A percentile compares a stretch with the other conserved stretches of the same genome.
These are phyloP conservation scores for Ovibos moschatus DNA, from an alignment of 2,113 vertebrate genomes.

Conservation along the genomic window DNA sequence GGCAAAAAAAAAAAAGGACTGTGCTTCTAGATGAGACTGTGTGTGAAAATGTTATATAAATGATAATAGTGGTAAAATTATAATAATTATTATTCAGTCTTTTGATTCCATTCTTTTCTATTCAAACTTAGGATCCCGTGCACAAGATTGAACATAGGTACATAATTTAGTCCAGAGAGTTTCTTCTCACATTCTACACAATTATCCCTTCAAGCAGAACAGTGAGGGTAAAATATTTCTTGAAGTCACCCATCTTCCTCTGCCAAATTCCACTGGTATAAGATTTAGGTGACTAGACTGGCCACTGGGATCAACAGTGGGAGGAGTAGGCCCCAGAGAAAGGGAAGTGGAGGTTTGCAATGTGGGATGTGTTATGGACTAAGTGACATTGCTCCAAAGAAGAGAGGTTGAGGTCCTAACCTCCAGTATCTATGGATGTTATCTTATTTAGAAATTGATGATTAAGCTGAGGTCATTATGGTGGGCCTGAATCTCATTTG, in stretches of 20 bases:
- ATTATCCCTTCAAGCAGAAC: constrained; percentile 29
- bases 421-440: background rate
- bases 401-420: background rate
- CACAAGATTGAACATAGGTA: background rate
- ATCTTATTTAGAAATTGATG: background rate
- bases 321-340: background rate
- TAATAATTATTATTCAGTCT: background rate
- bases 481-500: background rate
- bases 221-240: background rate
- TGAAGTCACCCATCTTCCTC: background rate
- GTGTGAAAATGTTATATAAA: background rate
- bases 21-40: background rate
- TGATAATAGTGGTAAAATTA: constrained; percentile 14
- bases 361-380: background rate
- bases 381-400: background rate
- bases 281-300: background rate
- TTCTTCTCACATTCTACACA: constrained; percentile 8
- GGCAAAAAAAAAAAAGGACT: background rate
- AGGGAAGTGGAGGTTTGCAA: background rate
- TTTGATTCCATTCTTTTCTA: constrained; percentile 23
- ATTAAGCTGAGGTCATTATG: background rate
- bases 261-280: background rate
- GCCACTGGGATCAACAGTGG: background rate
- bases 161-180: background rate
- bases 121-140: background rate